phyloP scores from a whole-genome alignment of 2,888 invertebrate genomes.

The Cantharis rufa region DNA sequence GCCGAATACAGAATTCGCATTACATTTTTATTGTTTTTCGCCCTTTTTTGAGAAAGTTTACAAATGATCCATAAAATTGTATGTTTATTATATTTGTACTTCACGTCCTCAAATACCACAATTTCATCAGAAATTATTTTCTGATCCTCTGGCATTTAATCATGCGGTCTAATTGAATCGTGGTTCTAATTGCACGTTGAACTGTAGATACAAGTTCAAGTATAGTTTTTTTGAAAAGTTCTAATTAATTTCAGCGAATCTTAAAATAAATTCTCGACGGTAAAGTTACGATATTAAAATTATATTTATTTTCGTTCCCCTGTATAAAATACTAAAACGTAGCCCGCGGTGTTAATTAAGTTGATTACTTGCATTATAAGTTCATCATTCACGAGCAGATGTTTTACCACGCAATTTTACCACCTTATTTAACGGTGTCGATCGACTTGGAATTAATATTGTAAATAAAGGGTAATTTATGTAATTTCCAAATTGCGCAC shows the following conservation, averaged over 20 bases:
- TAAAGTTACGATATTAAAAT: neutral
- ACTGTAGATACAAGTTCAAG: neutral
- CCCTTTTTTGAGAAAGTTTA: too few relatives aligned
- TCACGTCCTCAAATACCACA: too few relatives aligned
- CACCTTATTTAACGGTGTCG: slow-evolving; percentile 29
- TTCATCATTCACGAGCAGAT: slow-evolving; percentile 37
- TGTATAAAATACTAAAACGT: slow-evolving; percentile 19
- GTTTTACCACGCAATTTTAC: slow-evolving; percentile 27
- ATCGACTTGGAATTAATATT: slow-evolving; percentile 19
- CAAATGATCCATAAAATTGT: too few relatives aligned
- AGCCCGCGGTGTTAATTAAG: slow-evolving; percentile 32
- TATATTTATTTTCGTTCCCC: slow-evolving; percentile 11
- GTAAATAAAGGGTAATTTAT: neutral
- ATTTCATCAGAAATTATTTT: too few relatives aligned
- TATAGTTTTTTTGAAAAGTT: neutral
- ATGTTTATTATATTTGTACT: too few relatives aligned
- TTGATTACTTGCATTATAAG: slow-evolving; percentile 36
- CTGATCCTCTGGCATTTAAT: too few relatives aligned
- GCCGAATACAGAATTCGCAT: too few relatives aligned
- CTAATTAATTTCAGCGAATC: neutral
- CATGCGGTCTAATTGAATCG: too few relatives aligned
- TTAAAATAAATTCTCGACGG: neutral
- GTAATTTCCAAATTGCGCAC: neutral
- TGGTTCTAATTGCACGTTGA: neutral
- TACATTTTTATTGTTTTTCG: too few relatives aligned